Evolutionary conservation across 2,888 invertebrate species (phyloP), one percentile per base, ranked within the genome.

Genomic region (Leucozona laternaria): DNA sequence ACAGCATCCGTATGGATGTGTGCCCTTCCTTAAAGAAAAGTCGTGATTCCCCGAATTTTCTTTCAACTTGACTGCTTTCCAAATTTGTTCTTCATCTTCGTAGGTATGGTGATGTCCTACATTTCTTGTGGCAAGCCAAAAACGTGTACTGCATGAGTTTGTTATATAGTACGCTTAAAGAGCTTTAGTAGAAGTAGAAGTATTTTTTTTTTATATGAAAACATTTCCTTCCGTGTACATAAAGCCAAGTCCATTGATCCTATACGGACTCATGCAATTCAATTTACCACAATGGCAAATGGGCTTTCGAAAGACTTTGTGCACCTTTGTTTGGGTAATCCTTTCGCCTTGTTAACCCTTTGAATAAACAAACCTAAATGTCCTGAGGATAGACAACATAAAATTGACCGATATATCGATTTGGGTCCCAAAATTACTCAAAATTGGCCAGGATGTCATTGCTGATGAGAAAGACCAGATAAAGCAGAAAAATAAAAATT

Each of bases 401-500:
- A 79, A 79, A 75, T 64, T 79, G 79, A 79, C 73, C 75, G 75
- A 79, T 60, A 79, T 79, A 84, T 84, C 83, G 83, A 84, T 79
- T 75, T 20, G 57, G 55, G 45, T 71, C 22, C 43, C 43, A 48
- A 70, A 79, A 79, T 75, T 79, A 64, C 68, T 70, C 70, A 75
- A 79, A 79, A 53, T 57, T 64, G 64, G 31, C 75, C 62, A 70
- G 15, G 45, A 79, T 79, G 83, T 79, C 75, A 57, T 53, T 75
- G 70, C n/a, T 70, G 79, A 70, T 64, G 57, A 28, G 17, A 31
- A 45, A 13, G 22, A 22, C 13, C 15, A 58, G 68, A 68, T 68
- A 64, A 55, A 64, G 5, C n/a, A 37, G 7, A 48, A 57, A 34
- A n/a, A 66, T 28, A 72, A 77, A 72, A 77, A 11, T 25, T 66